Base-by-base conservation (phyloP, 2,797 vertebrate species). In the Xiphophorus birchmanni region DNA sequence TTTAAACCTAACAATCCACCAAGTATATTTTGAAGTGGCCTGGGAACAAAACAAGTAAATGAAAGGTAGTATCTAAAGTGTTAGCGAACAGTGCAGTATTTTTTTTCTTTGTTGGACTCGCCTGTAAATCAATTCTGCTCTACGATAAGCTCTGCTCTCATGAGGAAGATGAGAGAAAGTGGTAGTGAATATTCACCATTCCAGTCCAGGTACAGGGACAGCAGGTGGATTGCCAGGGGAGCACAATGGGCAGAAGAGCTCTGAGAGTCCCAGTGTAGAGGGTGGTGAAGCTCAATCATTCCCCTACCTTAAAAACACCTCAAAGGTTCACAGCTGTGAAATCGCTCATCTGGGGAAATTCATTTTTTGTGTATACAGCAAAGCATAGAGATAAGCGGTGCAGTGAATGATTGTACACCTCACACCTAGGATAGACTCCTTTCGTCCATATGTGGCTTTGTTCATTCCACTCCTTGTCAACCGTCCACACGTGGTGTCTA, bases 221-320 rank as follows among this genome's bases (percentile, higher is more conserved):
- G 90, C 89, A 87, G 88, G 86, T 89, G 93, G 88, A 86, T 78
- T 67, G 47, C 40, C 45, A 81, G 56, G 81, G 82, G 87, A 92
- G 81, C 78, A 21, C 50, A n/a, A 56, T 83, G 88, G 83, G 82
- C 81, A 87, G 45, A 73, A 74, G 84, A 90, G 83, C 85, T 90
- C 89, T 82, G 86, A 82, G 86, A 88, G 92, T 91, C 88, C 86
- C 82, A 81, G 83, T 90, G 82, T 77, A 80, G 83, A 91, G 88
- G 89, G 87, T 89, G 88, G 88, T 86, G 80, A 82, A 82, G 83
- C 90, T 93, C 94, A 93, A 93, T 94, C 93, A 90, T 87, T 69
- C 75, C 35, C 45, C 78, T 83, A 86, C 85, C 91, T 90, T 84
- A 32, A 92, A 84, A 91, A 82, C 63, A 84, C 80, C 83, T 91